These are phyloP conservation scores for Salticus scenicus DNA, from an alignment of 2,888 invertebrate species.

Conservation along the genomic window DNA sequence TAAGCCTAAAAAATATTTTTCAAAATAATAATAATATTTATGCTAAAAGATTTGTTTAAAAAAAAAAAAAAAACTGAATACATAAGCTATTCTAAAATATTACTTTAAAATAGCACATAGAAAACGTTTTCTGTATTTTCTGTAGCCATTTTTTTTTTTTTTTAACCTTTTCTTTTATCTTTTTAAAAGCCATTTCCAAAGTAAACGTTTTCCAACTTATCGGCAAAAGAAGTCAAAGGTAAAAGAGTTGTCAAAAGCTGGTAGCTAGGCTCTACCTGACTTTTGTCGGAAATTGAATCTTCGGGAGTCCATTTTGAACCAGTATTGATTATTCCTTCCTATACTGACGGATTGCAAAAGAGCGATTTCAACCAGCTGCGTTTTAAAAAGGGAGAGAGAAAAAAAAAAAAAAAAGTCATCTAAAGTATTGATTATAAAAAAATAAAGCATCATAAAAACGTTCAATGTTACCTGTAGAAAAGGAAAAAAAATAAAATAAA, in stretches of 20 bases:
- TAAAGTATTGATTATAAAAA: constrained; percentile 53
- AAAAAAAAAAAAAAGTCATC: constrained; percentile 56
- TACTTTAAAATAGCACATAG: too few relatives aligned
- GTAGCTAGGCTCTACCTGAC: constrained; percentile 18
- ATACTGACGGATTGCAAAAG: constrained; percentile 35
- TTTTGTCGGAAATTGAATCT: constrained; percentile 54
- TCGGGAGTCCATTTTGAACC: constrained; percentile 57
- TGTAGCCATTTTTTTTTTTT: too few relatives aligned
- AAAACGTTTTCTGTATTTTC: too few relatives aligned
- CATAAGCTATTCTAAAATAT: too few relatives aligned
- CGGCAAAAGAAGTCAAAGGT: not conserved
- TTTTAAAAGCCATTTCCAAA: constrained; percentile 9
- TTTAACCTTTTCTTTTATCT: not conserved
- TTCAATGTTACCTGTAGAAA: constrained; percentile 45
- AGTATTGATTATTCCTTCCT: constrained; percentile 40
- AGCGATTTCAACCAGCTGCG: constrained; percentile 65
- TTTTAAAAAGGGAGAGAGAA: too few relatives aligned
- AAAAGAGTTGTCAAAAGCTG: constrained; percentile 14
- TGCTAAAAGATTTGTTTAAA: too few relatives aligned
- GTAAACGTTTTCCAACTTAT: constrained; percentile 6
- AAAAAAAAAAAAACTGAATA: too few relatives aligned
- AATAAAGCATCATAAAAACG: constrained; percentile 28
- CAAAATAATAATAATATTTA: too few relatives aligned
- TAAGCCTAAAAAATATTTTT: too few relatives aligned
- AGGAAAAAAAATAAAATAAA: constrained; percentile 11